Evolutionary conservation across 53 echinoderm and acorn worm genomes (phyloP).

Genomic region (Echinometra lucunter): DNA sequence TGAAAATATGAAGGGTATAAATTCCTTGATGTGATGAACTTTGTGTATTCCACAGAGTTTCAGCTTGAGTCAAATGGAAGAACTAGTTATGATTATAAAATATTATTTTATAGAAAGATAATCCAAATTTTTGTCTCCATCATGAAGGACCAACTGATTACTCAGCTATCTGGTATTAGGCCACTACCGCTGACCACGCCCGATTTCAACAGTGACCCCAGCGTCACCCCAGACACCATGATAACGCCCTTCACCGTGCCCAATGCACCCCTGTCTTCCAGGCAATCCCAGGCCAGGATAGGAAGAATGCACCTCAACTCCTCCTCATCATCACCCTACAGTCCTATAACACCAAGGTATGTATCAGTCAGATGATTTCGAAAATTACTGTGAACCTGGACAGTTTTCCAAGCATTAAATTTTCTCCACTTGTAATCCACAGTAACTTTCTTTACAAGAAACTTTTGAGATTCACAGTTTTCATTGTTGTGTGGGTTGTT

Average conservation of each 20-base stretch:
- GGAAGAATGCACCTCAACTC: conserved; percentile 80
- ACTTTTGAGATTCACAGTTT: no score
- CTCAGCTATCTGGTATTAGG: conserved; percentile 86
- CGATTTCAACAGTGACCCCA: conserved; percentile 71
- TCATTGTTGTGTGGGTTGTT: no score
- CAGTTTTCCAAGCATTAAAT: no score
- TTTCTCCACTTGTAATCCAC: no score
- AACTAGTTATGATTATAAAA: no score
- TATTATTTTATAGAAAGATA: no score
- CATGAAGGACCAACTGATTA: conserved; percentile 63
- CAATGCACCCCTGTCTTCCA: conserved; percentile 67
- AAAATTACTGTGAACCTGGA: not conserved
- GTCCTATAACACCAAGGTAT: conserved; percentile 95
- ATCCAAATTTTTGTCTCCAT: not conserved
- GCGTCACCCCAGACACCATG: conserved; percentile 77
- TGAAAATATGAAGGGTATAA: no score
- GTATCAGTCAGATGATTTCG: not conserved
- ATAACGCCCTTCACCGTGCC: conserved; percentile 78
- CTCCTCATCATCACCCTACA: conserved; percentile 65
- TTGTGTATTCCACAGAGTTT: no score
- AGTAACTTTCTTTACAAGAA: no score
- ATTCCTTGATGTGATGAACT: no score
- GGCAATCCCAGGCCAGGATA: conserved; percentile 76
- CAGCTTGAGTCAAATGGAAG: no score
- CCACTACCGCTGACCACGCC: conserved; percentile 88